phyloP scores from a whole-genome alignment of 2,113 vertebrate genomes.

The Solea senegalensis region DNA sequence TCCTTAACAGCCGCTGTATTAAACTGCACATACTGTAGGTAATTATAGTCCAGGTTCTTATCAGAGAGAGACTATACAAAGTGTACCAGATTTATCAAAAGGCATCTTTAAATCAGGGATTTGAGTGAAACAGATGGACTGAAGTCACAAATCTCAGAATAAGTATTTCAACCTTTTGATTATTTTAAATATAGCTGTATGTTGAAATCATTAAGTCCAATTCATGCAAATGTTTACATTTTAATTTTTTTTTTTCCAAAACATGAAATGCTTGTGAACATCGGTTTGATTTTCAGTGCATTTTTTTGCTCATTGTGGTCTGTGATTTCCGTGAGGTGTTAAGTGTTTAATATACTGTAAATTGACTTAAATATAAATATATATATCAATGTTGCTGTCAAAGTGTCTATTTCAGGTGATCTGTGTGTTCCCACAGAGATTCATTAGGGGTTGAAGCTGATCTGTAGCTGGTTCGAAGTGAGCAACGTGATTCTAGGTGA shows the following conservation, averaged over 20 bases:
- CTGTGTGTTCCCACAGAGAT: slow-evolving; percentile 50
- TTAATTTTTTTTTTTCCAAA: background rate
- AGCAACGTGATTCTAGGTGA: slow-evolving; percentile 52
- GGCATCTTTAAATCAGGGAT: slow-evolving; percentile 46
- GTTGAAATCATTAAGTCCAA: slow-evolving; percentile 18
- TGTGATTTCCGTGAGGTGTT: slow-evolving; percentile 67
- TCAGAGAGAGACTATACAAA: background rate
- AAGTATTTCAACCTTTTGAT: slow-evolving; percentile 15
- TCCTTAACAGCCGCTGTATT: background rate
- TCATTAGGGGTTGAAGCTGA: slow-evolving; percentile 24
- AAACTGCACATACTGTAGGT: background rate
- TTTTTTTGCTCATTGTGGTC: slow-evolving; percentile 43
- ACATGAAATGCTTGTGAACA: slow-evolving; percentile 44
- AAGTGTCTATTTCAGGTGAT: slow-evolving; percentile 53
- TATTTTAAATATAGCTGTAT: slow-evolving; percentile 1
- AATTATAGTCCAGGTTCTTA: background rate
- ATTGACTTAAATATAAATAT: slow-evolving; percentile 58
- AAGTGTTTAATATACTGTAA: slow-evolving; percentile 64
- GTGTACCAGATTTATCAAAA: background rate
- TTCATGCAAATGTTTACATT: slow-evolving; percentile 34
- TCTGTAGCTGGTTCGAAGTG: slow-evolving; percentile 43
- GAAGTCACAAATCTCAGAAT: slow-evolving; percentile 18
- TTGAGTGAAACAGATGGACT: slow-evolving; percentile 6
- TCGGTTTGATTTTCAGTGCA: slow-evolving; percentile 34
- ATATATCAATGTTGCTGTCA: slow-evolving; percentile 39